A percentile compares a stretch with the other conserved stretches of the same genome.
phyloP scores from a whole-genome alignment of 1,140 invertebrate genomes.

The Lepidurus arcticus region DNA sequence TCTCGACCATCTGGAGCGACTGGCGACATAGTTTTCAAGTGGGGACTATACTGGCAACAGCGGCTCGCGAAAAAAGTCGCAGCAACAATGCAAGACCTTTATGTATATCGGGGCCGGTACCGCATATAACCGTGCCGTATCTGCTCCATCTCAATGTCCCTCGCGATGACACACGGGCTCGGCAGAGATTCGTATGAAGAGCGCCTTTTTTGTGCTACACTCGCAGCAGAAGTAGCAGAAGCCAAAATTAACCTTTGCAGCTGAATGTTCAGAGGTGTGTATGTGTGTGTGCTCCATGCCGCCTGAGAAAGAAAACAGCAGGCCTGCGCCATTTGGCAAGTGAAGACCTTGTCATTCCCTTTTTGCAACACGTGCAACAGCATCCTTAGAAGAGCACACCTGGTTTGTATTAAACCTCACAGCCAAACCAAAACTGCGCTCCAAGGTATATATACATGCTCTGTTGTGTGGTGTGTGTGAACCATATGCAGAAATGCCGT shows the following conservation, averaged over 20 bases:
- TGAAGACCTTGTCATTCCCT: slow-evolving; percentile 21
- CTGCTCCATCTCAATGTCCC: slow-evolving; percentile 7
- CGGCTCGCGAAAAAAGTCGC: too few relatives aligned
- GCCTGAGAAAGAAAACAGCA: slow-evolving; percentile 1
- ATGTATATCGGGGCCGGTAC: neutral
- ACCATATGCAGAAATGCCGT: slow-evolving; percentile 6
- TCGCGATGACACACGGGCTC: neutral
- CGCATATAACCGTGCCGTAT: neutral
- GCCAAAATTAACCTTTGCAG: slow-evolving; percentile 15
- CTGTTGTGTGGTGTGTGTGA: neutral
- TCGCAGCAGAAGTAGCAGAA: neutral
- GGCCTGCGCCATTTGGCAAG: slow-evolving; percentile 12
- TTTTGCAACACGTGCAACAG: slow-evolving; percentile 18
- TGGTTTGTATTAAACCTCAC: slow-evolving; percentile 9
- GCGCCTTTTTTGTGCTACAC: neutral
- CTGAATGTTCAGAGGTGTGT: slow-evolving; percentile 9
- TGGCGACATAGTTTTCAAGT: too few relatives aligned
- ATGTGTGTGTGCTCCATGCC: neutral
- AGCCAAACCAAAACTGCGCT: neutral
- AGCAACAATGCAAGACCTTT: too few relatives aligned
- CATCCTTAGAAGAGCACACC: neutral
- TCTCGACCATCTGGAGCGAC: too few relatives aligned
- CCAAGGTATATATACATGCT: slow-evolving; percentile 9
- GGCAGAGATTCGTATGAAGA: neutral
- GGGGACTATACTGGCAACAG: too few relatives aligned